Conservation (phyloP, 2,888 invertebrate genomes). For the Dysmachus trigonus region DNA sequence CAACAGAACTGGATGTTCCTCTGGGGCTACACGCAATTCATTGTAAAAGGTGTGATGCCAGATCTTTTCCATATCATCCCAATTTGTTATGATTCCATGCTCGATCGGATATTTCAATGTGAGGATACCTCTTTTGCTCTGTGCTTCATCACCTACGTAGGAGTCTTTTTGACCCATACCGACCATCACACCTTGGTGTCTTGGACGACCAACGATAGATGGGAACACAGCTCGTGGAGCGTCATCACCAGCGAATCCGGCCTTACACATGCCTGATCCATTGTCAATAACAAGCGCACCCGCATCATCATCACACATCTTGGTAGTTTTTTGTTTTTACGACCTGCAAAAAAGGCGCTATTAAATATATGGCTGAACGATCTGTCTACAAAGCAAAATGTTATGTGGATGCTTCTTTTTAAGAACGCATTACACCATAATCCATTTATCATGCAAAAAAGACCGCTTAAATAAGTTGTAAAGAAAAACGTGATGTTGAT, state of each 20-base stretch:
- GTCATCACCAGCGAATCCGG: slow-evolving; percentile 96
- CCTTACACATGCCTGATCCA: slow-evolving; percentile 98
- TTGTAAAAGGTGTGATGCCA: slow-evolving; percentile 99
- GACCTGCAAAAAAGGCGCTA: neutral
- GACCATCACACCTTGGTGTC: slow-evolving; percentile 95
- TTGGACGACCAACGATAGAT: slow-evolving; percentile 92
- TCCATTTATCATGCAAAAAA: neutral
- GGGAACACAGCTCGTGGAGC: slow-evolving; percentile 93
- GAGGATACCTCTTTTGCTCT: slow-evolving; percentile 95
- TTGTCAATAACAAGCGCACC: slow-evolving; percentile 90
- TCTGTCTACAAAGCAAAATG: neutral
- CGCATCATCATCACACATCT: slow-evolving; percentile 86
- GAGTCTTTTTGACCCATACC: slow-evolving; percentile 98
- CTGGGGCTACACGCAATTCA: slow-evolving; percentile 94
- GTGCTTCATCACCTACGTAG: slow-evolving; percentile 96
- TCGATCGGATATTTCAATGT: slow-evolving; percentile 97
- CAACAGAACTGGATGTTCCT: slow-evolving; percentile 87
- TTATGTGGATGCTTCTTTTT: neutral
- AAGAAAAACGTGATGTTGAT: neutral
- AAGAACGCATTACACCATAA: neutral
- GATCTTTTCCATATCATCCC: slow-evolving; percentile 99
- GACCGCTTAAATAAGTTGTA: neutral
- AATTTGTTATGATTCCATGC: slow-evolving; percentile 97
- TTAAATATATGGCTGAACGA: neutral
- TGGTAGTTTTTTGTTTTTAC: slow-evolving; percentile 56